phyloP scores from a whole-genome alignment of 2,113 vertebrate genomes.

The Oreocharis arfaki region DNA sequence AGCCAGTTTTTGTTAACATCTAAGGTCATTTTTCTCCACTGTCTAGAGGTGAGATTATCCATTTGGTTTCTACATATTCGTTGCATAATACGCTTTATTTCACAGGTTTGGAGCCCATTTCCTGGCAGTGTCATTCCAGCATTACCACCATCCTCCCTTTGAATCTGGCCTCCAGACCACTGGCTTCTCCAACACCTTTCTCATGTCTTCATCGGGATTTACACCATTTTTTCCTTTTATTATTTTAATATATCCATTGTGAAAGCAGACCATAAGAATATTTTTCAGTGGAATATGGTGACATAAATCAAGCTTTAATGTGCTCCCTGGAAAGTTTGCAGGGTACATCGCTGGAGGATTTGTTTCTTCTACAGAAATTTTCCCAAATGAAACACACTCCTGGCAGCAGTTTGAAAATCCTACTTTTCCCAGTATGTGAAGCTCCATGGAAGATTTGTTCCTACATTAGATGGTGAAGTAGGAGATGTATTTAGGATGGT shows the following conservation, averaged over 20 bases:
- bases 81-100: not conserved
- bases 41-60: not conserved
- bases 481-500: not conserved
- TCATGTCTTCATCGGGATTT: not conserved
- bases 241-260: not conserved
- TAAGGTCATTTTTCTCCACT: not conserved
- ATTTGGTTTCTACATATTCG: not conserved
- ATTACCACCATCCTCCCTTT: not conserved
- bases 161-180: not conserved
- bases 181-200: not conserved
- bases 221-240: not conserved
- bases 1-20: not conserved
- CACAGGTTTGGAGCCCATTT: not conserved
- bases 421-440: not conserved
- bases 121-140: not conserved
- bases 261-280: not conserved
- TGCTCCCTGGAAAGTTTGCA: not conserved
- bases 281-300: not conserved
- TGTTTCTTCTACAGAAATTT: not conserved
- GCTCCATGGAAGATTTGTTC: not conserved
- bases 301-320: not conserved
- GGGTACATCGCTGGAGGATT: not conserved
- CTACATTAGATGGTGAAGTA: not conserved
- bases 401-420: not conserved
- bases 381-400: not conserved